phyloP scores from a whole-genome alignment of 2,888 invertebrate species.

The Catocala nupta region DNA sequence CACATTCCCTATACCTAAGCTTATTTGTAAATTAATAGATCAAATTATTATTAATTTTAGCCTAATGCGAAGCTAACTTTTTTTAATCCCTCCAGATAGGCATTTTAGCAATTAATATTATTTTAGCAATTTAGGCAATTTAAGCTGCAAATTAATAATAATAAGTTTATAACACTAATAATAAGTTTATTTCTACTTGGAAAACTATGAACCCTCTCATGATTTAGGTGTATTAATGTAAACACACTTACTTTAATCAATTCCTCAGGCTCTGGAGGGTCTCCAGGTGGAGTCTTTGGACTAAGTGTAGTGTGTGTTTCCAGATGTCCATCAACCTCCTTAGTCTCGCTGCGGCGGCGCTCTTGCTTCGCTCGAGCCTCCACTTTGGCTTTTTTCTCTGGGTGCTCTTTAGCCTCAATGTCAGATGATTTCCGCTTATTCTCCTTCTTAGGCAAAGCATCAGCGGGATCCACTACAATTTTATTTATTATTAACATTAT shows the following conservation, averaged over 20 bases:
- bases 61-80: no score
- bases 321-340: constrained; percentile 90
- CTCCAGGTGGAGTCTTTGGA: constrained; percentile 93
- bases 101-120: no score
- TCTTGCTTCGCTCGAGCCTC: constrained; percentile 71
- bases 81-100: no score
- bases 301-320: constrained; percentile 93
- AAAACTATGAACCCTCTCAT: no score
- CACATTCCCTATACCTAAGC: no score
- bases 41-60: no score
- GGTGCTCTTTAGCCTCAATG: constrained; percentile 63
- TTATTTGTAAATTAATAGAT: no score
- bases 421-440: constrained; percentile 74
- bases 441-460: constrained; percentile 68
- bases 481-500: constrained; percentile 7
- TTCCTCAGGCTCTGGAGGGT: constrained; percentile 97
- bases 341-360: constrained; percentile 79
- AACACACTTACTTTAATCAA: constrained; percentile 89
- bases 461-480: constrained; percentile 78
- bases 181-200: no score
- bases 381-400: constrained; percentile 77
- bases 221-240: neutral
- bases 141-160: no score
- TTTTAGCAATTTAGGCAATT: no score
- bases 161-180: no score